A percentile compares a stretch with the other conserved stretches of the same genome.
These are phyloP conservation scores for Rotaria magnacalcarata DNA, from an alignment of 2,888 invertebrate species.

Conservation along the genomic window DNA sequence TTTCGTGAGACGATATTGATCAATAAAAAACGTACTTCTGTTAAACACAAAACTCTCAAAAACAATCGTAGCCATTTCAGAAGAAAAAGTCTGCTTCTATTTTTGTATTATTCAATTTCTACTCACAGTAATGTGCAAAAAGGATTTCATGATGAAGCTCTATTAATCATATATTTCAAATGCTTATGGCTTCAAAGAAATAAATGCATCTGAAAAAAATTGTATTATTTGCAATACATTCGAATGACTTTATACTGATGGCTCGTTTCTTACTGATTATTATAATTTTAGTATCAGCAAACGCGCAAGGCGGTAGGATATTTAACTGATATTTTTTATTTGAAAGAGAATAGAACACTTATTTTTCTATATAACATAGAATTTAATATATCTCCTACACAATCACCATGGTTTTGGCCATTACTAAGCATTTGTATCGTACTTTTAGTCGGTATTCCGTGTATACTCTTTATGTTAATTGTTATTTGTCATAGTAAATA, in stretches of 20 bases:
- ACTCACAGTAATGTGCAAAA: not conserved
- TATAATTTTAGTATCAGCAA: not conserved
- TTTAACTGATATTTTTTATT: not conserved
- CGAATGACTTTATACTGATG: not conserved
- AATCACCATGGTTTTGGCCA: slow-evolving; percentile 24
- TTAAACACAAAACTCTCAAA: too few species aligned
- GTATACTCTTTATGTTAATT: not conserved
- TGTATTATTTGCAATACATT: not conserved
- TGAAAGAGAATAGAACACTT: not conserved
- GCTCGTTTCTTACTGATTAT: not conserved
- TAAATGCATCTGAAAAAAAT: not conserved
- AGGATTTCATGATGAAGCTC: not conserved
- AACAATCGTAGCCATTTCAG: too few species aligned
- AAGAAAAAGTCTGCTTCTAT: too few species aligned
- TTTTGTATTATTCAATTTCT: not conserved
- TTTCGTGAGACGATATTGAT: too few species aligned
- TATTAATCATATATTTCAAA: not conserved
- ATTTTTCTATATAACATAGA: too few species aligned
- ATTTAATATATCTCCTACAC: not conserved
- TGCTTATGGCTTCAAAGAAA: not conserved
- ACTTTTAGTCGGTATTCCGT: not conserved
- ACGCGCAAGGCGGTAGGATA: not conserved
- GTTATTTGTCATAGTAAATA: not conserved
- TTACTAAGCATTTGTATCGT: not conserved
- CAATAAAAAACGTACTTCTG: too few species aligned